Conservation (phyloP, 2,888 invertebrate species). For the Tetheella fluctuosa region DNA sequence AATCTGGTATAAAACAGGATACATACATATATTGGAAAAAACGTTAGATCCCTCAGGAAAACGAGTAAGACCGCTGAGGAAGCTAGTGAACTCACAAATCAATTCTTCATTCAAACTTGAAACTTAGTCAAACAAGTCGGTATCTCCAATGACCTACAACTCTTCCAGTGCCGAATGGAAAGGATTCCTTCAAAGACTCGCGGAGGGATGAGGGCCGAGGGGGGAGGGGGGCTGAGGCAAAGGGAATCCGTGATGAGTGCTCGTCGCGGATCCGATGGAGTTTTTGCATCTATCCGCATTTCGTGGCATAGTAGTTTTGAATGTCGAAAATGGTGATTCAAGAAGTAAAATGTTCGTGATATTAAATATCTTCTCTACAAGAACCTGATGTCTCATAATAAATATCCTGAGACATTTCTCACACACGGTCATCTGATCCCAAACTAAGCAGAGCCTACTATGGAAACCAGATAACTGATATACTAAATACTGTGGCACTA, state of each 20-base stretch:
- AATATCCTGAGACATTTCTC: no score
- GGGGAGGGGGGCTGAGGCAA: constrained; percentile 38
- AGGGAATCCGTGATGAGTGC: constrained; percentile 67
- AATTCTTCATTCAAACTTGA: neutral
- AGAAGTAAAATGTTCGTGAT: no score
- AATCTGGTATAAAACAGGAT: no score
- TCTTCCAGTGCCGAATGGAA: constrained; percentile 7
- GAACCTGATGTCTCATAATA: no score
- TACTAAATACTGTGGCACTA: no score
- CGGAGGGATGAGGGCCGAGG: neutral
- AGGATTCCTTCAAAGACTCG: constrained; percentile 13
- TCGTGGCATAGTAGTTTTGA: neutral
- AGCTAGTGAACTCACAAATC: neutral
- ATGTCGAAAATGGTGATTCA: neutral
- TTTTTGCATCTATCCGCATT: neutral
- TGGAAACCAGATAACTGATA: no score
- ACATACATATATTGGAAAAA: no score
- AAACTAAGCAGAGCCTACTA: no score
- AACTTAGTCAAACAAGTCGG: neutral
- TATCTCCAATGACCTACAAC: neutral
- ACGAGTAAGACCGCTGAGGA: no score
- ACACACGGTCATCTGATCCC: no score
- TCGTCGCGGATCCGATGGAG: constrained; percentile 21
- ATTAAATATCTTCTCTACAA: no score
- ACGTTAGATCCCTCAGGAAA: no score